Conservation (phyloP, 2,797 vertebrate genomes). For the Rhinogobio ventralis region DNA sequence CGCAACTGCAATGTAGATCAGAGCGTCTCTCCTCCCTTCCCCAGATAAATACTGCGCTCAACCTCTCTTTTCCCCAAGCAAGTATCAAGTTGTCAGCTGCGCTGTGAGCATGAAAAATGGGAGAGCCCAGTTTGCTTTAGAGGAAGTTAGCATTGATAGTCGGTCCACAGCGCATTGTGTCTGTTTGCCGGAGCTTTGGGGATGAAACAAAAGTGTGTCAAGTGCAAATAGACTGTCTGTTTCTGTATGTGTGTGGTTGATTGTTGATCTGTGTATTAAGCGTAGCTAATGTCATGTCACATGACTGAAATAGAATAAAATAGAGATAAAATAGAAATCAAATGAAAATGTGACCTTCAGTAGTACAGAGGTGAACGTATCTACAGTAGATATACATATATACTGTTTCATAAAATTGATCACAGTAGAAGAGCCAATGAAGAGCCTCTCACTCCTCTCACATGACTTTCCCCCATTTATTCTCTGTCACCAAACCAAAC, state of each 20-base stretch:
- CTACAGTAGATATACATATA: background rate
- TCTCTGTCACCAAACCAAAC: background rate
- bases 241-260: background rate
- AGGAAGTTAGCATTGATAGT: constrained; percentile 25
- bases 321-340: background rate
- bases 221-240: background rate
- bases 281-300: background rate
- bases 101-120: constrained; percentile 45
- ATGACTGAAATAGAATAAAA: constrained; percentile 10
- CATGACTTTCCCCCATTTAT: too few species aligned
- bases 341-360: background rate
- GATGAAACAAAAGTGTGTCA: constrained; percentile 5
- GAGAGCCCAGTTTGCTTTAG: constrained; percentile 33
- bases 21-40: constrained; percentile 31
- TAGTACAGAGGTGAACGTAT: background rate
- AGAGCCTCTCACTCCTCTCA: too few species aligned
- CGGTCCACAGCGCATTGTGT: background rate
- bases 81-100: constrained; percentile 59
- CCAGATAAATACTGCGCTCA: constrained; percentile 29
- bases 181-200: constrained; percentile 2
- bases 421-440: too few species aligned
- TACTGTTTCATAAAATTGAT: too few species aligned
- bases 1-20: constrained; percentile 54
- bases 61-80: constrained; percentile 53
- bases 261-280: background rate